These are phyloP conservation scores for Cyprinodon variegatus DNA, from an alignment of 2,113 vertebrate species.

Conservation along the genomic window DNA sequence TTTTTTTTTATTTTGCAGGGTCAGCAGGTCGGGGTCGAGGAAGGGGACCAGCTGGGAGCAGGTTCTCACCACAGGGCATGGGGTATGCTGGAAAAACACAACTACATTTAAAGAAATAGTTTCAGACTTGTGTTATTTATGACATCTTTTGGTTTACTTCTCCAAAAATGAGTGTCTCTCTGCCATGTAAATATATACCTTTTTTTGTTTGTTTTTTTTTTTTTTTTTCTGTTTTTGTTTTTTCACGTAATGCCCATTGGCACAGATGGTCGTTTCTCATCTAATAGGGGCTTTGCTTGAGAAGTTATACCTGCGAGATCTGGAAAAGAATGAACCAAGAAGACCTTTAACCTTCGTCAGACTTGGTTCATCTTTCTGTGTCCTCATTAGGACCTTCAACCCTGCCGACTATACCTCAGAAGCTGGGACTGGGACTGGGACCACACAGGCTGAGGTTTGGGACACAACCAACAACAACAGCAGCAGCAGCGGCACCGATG, in stretches of 20 bases:
- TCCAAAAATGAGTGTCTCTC: no score
- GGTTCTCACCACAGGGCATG: constrained; percentile 95
- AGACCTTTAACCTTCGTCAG: neutral
- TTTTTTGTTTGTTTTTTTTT: no score
- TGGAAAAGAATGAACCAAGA: neutral
- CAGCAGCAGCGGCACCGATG: constrained; percentile 76
- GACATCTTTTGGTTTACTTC: no score
- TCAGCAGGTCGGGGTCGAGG: constrained; percentile 90
- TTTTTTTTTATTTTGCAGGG: constrained; percentile 70
- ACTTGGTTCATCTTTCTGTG: neutral
- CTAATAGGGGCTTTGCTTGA: neutral
- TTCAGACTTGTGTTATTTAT: no score
- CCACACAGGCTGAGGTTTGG: constrained; percentile 73
- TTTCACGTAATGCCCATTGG: neutral
- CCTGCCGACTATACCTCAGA: constrained; percentile 92
- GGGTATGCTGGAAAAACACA: constrained; percentile 81
- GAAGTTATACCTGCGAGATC: neutral
- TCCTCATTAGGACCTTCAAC: constrained; percentile 89
- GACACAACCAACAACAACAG: constrained; percentile 69
- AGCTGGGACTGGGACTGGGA: constrained; percentile 59
- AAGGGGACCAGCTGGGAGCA: constrained; percentile 85
- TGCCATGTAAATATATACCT: neutral
- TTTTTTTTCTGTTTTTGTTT: no score
- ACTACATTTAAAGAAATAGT: accelerated
- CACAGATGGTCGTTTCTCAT: neutral